phyloP scores from a whole-genome alignment of 2,888 invertebrate species.

The Drosophila recens region DNA sequence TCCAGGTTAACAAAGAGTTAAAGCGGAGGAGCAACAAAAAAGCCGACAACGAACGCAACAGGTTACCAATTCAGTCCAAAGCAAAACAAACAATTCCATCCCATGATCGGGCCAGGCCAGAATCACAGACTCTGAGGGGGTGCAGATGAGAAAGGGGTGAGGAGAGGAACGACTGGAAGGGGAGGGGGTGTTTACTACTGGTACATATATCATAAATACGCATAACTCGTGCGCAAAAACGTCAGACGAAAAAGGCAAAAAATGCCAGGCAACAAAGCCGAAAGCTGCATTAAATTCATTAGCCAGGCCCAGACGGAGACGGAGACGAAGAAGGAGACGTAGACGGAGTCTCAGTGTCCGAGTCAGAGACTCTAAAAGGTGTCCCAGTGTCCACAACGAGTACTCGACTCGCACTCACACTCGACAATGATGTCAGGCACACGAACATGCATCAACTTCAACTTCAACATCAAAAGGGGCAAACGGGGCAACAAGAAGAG shows the following conservation, averaged over 20 bases:
- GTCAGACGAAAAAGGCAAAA: constrained; percentile 78
- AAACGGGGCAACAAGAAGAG: neutral
- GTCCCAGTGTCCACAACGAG: constrained; percentile 62
- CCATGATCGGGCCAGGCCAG: constrained; percentile 22
- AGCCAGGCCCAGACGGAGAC: constrained; percentile 52
- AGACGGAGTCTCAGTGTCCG: constrained; percentile 3
- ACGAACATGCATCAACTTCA: constrained; percentile 61
- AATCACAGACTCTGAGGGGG: constrained; percentile 9
- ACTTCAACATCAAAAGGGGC: constrained; percentile 6
- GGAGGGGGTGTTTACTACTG: constrained; percentile 21
- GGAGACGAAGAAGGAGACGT: constrained; percentile 9
- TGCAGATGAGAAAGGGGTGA: constrained; percentile 5
- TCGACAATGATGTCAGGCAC: constrained; percentile 78
- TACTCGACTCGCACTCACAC: constrained; percentile 49
- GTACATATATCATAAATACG: constrained; percentile 80
- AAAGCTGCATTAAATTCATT: constrained; percentile 78
- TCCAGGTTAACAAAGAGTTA: constrained; percentile 40
- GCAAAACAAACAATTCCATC: constrained; percentile 47
- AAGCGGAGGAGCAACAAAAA: constrained; percentile 60
- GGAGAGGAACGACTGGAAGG: neutral
- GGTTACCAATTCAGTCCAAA: constrained; percentile 65
- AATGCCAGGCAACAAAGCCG: constrained; percentile 64
- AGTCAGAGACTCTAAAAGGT: constrained; percentile 38
- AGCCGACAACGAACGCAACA: constrained; percentile 75
- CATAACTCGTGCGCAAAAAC: constrained; percentile 82